Conservation (phyloP, 2,113 vertebrate genomes). For the Tapirus terrestris region DNA sequence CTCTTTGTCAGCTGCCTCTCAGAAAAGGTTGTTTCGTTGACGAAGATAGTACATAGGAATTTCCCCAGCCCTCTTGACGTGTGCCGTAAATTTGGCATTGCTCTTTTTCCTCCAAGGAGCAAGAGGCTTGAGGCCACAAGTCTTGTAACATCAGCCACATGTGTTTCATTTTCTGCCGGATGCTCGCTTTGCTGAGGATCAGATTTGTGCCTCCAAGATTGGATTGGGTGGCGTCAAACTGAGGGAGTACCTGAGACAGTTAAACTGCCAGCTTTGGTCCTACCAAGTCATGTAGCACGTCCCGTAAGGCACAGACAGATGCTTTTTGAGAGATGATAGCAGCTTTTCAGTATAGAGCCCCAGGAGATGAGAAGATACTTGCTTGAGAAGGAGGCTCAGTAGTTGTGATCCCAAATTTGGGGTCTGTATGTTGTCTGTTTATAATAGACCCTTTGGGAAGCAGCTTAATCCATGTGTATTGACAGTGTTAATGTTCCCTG, state of each 20-base stretch:
- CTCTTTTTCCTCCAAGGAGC: conserved; percentile 4
- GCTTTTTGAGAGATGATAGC: neutral
- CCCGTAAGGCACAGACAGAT: neutral
- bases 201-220: neutral
- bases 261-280: neutral
- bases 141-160: neutral
- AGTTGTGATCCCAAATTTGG: neutral
- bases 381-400: neutral
- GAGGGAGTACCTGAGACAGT: neutral
- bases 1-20: neutral
- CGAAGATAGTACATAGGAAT: neutral
- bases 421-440: neutral
- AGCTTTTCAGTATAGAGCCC: neutral
- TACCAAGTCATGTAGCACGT: neutral
- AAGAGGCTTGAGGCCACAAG: conserved; percentile 4
- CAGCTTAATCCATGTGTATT: neutral
- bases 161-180: neutral
- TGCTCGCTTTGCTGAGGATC: neutral
- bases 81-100: neutral
- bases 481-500: neutral
- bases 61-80: neutral
- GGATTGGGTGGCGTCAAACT: neutral
- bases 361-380: neutral
- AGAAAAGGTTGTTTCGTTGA: neutral
- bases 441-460: neutral